Conservation (phyloP, 2,888 invertebrate species). For the Eudasyphora cyanicolor region DNA sequence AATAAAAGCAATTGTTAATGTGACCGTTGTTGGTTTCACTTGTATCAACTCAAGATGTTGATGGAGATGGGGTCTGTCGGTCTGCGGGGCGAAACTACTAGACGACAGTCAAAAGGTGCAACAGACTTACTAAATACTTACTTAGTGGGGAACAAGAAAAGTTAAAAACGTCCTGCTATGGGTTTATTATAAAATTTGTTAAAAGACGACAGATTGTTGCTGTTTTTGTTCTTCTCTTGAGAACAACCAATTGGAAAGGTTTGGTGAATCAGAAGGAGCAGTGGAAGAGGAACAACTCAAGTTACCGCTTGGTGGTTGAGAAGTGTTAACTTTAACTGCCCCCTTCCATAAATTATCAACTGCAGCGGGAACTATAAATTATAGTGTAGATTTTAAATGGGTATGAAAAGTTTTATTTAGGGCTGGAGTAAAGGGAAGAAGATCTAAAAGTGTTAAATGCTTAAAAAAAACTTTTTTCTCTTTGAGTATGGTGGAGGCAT, state of each 20-base stretch:
- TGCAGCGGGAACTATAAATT: neutral
- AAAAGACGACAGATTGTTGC: neutral
- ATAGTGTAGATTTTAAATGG: neutral
- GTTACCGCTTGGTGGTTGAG: no score
- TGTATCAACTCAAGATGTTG: constrained; percentile 5
- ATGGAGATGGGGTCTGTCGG: neutral
- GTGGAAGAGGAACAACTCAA: no score
- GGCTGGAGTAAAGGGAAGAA: neutral
- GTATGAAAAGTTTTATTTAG: neutral
- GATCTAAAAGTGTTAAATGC: neutral
- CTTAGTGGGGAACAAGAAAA: no score
- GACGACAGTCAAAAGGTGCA: neutral
- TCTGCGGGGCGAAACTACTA: neutral
- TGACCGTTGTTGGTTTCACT: constrained; percentile 27
- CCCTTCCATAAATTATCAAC: neutral
- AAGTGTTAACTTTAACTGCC: neutral
- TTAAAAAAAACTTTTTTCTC: no score
- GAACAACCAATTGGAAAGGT: no score
- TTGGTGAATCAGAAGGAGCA: no score
- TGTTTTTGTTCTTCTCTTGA: neutral
- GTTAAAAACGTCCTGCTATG: neutral
- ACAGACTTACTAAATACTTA: neutral
- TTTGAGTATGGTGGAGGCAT: no score
- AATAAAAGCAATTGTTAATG: constrained; percentile 19
- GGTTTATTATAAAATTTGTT: neutral